These are phyloP conservation scores for Heteractis magnifica DNA, from an alignment of 92 coral and sea anemone species.

Conservation along the genomic window DNA sequence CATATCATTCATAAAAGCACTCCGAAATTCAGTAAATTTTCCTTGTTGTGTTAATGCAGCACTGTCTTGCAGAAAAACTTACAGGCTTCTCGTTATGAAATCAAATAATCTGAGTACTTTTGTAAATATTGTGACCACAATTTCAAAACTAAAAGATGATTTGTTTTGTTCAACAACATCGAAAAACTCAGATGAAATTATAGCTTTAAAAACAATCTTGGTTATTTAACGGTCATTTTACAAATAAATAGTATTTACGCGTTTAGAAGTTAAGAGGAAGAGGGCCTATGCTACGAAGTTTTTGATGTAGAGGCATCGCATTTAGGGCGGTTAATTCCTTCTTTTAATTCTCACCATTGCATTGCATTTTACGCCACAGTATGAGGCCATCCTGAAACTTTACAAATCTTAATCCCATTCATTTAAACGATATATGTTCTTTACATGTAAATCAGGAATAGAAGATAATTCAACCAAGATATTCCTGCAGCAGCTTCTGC, in stretches of 20 bases:
- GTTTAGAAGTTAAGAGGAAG: neutral
- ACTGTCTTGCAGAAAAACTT: neutral
- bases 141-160: neutral
- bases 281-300: neutral
- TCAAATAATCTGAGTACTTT: neutral
- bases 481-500: no score
- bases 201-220: slow-evolving; percentile 21
- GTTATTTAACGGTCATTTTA: neutral
- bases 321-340: neutral
- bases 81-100: neutral
- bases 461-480: no score
- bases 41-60: neutral
- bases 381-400: neutral
- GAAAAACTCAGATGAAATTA: slow-evolving; percentile 28
- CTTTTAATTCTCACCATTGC: neutral
- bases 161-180: slow-evolving; percentile 8
- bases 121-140: slow-evolving; percentile 12
- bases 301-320: neutral
- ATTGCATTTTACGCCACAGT: neutral
- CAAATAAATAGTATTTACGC: slow-evolving; percentile 14
- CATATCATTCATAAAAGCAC: no score
- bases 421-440: neutral
- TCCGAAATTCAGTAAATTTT: neutral
- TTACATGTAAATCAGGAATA: neutral
- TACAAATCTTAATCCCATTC: neutral